A percentile compares a stretch with the other conserved stretches of the same genome.
Evolutionary conservation across 2,888 invertebrate genomes (phyloP).

Genomic region (Glomeris marginata): DNA sequence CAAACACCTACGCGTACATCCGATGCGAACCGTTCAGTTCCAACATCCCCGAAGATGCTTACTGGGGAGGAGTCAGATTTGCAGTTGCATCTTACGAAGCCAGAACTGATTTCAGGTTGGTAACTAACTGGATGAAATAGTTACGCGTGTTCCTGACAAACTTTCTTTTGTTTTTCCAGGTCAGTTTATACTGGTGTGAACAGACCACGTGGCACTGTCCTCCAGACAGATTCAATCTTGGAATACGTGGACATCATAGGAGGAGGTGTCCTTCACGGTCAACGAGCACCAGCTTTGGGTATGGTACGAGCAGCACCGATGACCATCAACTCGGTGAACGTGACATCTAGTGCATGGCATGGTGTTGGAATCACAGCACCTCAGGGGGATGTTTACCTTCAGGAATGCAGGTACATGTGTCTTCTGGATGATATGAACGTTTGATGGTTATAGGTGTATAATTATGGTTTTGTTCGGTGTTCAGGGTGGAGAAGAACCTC

Average conservation of each 20-base stretch:
- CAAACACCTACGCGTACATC: conserved; percentile 73
- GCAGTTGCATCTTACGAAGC: conserved; percentile 80
- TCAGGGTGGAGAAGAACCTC: conserved; percentile 53
- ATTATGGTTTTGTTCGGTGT: neutral
- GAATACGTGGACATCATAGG: conserved; percentile 64
- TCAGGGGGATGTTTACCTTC: conserved; percentile 55
- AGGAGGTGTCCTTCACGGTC: conserved; percentile 89
- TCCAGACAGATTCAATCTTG: conserved; percentile 52
- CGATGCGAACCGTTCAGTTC: conserved; percentile 54
- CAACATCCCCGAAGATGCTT: conserved; percentile 47
- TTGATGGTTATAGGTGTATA: neutral
- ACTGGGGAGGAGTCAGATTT: conserved; percentile 96
- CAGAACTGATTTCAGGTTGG: neutral
- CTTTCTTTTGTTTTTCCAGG: too few relatives aligned
- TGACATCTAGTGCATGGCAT: conserved; percentile 71
- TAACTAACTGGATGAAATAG: neutral
- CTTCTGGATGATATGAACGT: conserved; percentile 8
- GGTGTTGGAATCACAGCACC: conserved; percentile 87
- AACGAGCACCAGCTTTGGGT: conserved; percentile 84
- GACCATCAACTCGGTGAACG: conserved; percentile 57
- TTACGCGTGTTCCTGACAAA: neutral
- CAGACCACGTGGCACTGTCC: conserved; percentile 1
- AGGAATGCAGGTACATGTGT: conserved; percentile 42
- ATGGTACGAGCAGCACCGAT: conserved; percentile 71
- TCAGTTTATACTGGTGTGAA: too few relatives aligned